These are phyloP conservation scores for Vollenhovia emeryi DNA, from an alignment of 1,140 invertebrate species.

Conservation along the genomic window DNA sequence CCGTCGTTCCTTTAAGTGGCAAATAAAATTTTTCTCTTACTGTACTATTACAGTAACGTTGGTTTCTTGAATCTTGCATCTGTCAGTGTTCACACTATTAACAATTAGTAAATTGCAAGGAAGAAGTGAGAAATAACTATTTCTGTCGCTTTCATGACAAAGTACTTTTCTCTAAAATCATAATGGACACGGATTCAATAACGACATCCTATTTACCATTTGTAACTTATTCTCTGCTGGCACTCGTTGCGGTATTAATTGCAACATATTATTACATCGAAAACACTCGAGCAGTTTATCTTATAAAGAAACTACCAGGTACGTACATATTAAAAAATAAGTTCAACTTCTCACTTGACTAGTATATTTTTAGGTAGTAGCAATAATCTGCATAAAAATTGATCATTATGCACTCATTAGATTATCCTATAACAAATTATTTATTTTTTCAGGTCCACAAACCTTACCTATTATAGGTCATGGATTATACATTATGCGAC, in stretches of 20 bases:
- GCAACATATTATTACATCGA: slow-evolving; percentile 78
- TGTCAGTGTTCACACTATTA: too few species aligned
- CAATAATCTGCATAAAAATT: neutral
- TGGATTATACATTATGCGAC: slow-evolving; percentile 84
- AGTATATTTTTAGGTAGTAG: neutral
- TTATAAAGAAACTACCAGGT: slow-evolving; percentile 71
- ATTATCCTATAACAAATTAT: neutral
- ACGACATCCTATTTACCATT: slow-evolving; percentile 64
- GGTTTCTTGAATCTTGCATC: neutral
- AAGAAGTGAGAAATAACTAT: too few species aligned
- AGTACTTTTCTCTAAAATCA: slow-evolving; percentile 1
- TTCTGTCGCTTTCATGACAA: too few species aligned
- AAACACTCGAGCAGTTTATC: slow-evolving; percentile 68
- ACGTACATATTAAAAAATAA: neutral
- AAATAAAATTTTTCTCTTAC: neutral
- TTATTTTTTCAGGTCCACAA: slow-evolving; percentile 75
- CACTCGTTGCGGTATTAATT: slow-evolving; percentile 59
- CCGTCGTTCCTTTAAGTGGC: neutral
- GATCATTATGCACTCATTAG: neutral
- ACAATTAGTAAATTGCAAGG: too few species aligned
- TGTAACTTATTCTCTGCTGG: slow-evolving; percentile 70
- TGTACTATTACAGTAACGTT: neutral
- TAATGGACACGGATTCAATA: slow-evolving; percentile 76
- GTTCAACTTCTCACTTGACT: neutral
- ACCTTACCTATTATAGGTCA: slow-evolving; percentile 87